phyloP scores from a whole-genome alignment of 2,113 vertebrate species.

The Ceyx cyanopectus region DNA sequence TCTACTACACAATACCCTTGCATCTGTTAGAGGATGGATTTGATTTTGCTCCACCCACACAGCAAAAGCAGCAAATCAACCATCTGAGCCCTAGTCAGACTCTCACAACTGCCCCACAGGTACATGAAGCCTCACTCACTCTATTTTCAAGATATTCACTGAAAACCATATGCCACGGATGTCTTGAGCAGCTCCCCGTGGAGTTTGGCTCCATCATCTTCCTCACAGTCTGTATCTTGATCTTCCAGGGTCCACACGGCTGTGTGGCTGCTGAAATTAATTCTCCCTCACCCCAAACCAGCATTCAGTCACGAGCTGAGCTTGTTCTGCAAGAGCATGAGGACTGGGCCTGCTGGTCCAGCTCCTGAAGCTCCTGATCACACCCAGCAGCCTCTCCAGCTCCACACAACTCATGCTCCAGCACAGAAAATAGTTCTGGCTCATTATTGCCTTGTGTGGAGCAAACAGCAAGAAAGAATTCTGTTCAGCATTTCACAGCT shows the following conservation, averaged over 20 bases:
- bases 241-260: not conserved
- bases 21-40: not conserved
- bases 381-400: not conserved
- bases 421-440: not conserved
- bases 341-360: accelerated
- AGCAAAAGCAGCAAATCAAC: not conserved
- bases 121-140: not conserved
- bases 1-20: constrained; percentile 6
- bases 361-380: not conserved
- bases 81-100: not conserved
- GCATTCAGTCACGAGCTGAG: not conserved
- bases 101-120: not conserved
- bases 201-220: not conserved
- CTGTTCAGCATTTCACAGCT: not conserved
- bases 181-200: not conserved
- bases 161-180: not conserved
- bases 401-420: not conserved
- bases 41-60: not conserved
- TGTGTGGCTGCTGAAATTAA: not conserved
- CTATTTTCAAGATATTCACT: not conserved
- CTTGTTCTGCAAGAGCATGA: accelerated
- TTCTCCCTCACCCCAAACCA: not conserved
- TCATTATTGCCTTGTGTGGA: not conserved
- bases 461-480: not conserved
- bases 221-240: not conserved